phyloP scores from a whole-genome alignment of 2,888 invertebrate genomes.

The Onchidella celtica region DNA sequence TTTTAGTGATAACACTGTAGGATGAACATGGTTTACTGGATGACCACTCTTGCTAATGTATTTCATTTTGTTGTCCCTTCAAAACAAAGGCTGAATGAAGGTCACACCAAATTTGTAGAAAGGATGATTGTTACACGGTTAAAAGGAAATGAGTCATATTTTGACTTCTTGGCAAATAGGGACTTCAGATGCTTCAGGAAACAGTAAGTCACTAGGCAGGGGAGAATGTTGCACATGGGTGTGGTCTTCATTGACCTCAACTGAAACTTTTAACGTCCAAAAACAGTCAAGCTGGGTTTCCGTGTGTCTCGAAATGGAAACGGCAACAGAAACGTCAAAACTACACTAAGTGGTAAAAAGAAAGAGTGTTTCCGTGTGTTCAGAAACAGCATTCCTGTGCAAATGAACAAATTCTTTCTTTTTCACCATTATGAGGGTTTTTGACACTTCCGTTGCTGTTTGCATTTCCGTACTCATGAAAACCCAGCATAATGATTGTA shows the following conservation, averaged over 20 bases:
- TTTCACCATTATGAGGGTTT: too few relatives aligned
- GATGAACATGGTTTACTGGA: too few relatives aligned
- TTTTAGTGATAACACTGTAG: too few relatives aligned
- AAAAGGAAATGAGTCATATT: constrained; percentile 15
- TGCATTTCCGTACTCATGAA: too few relatives aligned
- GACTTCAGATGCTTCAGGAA: constrained; percentile 23
- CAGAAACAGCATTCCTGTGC: neutral
- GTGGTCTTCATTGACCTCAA: constrained; percentile 19
- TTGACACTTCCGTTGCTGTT: too few relatives aligned
- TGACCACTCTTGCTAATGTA: neutral
- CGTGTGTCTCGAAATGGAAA: too few relatives aligned
- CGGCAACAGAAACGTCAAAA: too few relatives aligned
- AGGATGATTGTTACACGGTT: constrained; percentile 85
- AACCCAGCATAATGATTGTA: neutral
- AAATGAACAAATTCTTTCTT: too few relatives aligned
- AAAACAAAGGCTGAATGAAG: constrained; percentile 93
- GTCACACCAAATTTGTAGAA: constrained; percentile 95
- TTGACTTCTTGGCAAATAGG: constrained; percentile 32
- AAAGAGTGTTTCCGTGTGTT: neutral
- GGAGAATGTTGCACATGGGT: neutral
- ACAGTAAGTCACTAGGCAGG: constrained; percentile 22
- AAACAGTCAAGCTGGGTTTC: neutral
- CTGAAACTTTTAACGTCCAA: too few relatives aligned
- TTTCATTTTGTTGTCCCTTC: too few relatives aligned
- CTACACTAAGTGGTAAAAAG: too few relatives aligned